phyloP scores from a whole-genome alignment of 1,140 invertebrate species.

The Capitella teleta region DNA sequence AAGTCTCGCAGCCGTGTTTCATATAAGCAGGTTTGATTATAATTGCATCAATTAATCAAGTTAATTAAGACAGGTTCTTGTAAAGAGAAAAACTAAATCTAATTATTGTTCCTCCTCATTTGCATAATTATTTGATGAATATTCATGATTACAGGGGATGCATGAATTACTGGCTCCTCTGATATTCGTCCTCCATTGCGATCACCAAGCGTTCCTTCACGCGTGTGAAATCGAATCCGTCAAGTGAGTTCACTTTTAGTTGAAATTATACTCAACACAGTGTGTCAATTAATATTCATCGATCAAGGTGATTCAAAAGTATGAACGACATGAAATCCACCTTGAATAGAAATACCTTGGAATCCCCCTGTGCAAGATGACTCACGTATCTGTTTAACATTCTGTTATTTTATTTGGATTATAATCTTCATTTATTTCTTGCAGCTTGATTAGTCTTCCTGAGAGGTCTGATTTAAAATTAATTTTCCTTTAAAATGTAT shows the following conservation, averaged over 20 bases:
- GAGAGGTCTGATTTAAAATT: too few species aligned
- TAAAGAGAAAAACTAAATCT: background rate
- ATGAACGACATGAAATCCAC: too few species aligned
- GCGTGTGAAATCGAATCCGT: constrained; percentile 40
- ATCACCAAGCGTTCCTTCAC: constrained; percentile 54
- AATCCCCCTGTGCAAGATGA: too few species aligned
- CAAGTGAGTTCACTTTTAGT: constrained; percentile 32
- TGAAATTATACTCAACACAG: too few species aligned
- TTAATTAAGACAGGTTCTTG: background rate
- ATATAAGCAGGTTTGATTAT: constrained; percentile 51
- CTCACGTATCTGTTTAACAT: too few species aligned
- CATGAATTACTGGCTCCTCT: constrained; percentile 68
- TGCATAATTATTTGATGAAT: background rate
- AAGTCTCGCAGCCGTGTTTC: constrained; percentile 53
- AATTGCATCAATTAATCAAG: background rate
- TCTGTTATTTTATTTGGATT: too few species aligned
- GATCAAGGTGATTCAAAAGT: too few species aligned
- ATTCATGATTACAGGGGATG: constrained; percentile 53
- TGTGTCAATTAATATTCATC: too few species aligned
- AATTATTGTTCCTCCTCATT: background rate
- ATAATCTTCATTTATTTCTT: too few species aligned
- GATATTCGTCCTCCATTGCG: constrained; percentile 60
- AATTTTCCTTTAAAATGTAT: too few species aligned
- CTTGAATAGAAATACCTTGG: too few species aligned
- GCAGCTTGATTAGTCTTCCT: too few species aligned